phyloP scores from a whole-genome alignment of 2,888 invertebrate species.

The Drosophila subsilvestris region DNA sequence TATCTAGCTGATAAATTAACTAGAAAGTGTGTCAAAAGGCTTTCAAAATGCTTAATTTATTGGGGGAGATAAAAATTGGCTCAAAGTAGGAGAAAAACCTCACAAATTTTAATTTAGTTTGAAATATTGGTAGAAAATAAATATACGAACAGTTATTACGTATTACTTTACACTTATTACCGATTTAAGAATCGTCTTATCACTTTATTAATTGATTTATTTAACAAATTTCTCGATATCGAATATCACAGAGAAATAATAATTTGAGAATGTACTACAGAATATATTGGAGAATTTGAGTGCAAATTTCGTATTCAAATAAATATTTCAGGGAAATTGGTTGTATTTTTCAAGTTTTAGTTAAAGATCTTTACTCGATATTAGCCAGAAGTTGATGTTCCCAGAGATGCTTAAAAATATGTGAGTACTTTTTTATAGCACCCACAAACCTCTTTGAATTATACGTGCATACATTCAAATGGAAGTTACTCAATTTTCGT shows the following conservation, averaged over 20 bases:
- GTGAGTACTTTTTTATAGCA: no score
- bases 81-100: slow-evolving; percentile 10
- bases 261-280: neutral
- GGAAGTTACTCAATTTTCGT: neutral
- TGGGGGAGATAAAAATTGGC: neutral
- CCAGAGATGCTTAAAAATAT: no score
- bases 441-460: no score
- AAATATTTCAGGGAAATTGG: neutral
- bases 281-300: neutral
- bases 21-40: slow-evolving; percentile 15
- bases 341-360: no score
- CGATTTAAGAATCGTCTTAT: no score
- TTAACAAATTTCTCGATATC: neutral
- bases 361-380: no score
- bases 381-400: no score
- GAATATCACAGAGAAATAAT: neutral
- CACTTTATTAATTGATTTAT: no score
- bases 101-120: neutral
- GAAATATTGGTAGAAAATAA: neutral
- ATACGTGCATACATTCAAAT: no score
- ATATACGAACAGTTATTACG: neutral
- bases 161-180: no score
- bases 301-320: neutral
- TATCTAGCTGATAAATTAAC: neutral
- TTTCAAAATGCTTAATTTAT: neutral